Percentiles rank a stretch among this genome's conserved stretches.
Evolutionary conservation across 1,140 invertebrate species (phyloP).

Genomic region (Conus betulinus): DNA sequence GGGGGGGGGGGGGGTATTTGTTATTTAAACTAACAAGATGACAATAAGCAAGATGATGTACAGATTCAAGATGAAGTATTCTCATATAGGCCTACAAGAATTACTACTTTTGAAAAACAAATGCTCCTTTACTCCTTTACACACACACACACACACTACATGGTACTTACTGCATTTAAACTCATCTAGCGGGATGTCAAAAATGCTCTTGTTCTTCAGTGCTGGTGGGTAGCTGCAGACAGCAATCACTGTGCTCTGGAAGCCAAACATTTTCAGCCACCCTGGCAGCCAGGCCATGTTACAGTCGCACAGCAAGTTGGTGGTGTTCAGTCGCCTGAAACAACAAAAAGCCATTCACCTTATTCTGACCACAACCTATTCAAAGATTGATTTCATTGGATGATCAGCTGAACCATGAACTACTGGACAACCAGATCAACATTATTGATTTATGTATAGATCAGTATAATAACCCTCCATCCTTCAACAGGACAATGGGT

Average conservation of each 20-base stretch:
- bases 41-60: too few relatives aligned
- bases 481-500: too few relatives aligned
- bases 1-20: too few relatives aligned
- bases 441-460: too few relatives aligned
- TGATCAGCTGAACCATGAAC: neutral
- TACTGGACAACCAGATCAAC: too few relatives aligned
- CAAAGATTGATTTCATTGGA: neutral
- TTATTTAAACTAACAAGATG: too few relatives aligned
- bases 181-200: conserved; percentile 82
- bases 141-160: too few relatives aligned
- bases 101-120: too few relatives aligned
- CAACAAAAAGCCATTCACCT: conserved; percentile 10
- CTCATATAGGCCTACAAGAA: too few relatives aligned
- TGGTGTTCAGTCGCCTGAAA: conserved; percentile 82
- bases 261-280: conserved; percentile 80
- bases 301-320: conserved; percentile 89
- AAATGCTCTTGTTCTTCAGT: conserved; percentile 82
- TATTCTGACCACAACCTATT: neutral
- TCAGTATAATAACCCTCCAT: too few relatives aligned
- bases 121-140: too few relatives aligned
- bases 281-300: conserved; percentile 86
- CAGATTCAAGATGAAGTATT: too few relatives aligned
- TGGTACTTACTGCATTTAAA: conserved; percentile 83
- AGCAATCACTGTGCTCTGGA: conserved; percentile 77
- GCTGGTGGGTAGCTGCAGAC: conserved; percentile 87